These are phyloP conservation scores for Xenotilapia flavipinnis DNA, from an alignment of 2,113 vertebrate genomes.

Conservation along the genomic window DNA sequence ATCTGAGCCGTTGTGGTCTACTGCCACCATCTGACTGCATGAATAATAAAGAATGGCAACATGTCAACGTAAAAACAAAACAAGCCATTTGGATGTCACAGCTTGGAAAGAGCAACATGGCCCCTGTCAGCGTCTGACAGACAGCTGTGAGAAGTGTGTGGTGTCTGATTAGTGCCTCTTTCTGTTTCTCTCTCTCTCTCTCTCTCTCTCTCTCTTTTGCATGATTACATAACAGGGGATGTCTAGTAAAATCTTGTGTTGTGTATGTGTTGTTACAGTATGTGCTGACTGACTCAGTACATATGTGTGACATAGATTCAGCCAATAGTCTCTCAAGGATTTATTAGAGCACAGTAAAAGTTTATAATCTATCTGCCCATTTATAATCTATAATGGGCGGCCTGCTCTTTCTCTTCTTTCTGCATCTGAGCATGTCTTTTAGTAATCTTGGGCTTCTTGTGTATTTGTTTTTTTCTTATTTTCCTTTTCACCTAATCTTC, in stretches of 20 bases:
- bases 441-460: background rate
- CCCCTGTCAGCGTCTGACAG: constrained; percentile 11
- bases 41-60: background rate
- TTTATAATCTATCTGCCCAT: constrained; percentile 5
- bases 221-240: constrained; percentile 42
- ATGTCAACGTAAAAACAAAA: background rate
- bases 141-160: constrained; percentile 16
- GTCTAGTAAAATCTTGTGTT: background rate
- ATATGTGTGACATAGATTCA: constrained; percentile 40
- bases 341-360: constrained; percentile 42
- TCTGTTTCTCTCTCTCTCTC: background rate
- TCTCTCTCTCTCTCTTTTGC: background rate
- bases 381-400: constrained; percentile 27
- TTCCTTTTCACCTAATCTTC: background rate
- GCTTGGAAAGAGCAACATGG: constrained; percentile 20
- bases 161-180: constrained; percentile 25
- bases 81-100: background rate
- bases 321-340: constrained; percentile 40
- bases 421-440: background rate
- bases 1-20: background rate
- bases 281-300: background rate
- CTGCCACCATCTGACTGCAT: background rate
- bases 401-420: background rate
- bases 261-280: background rate
- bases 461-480: background rate